Evolutionary conservation across 2,888 invertebrate genomes (phyloP), one percentile per base, ranked within the genome.

Genomic region (Microplitis manilae): DNA sequence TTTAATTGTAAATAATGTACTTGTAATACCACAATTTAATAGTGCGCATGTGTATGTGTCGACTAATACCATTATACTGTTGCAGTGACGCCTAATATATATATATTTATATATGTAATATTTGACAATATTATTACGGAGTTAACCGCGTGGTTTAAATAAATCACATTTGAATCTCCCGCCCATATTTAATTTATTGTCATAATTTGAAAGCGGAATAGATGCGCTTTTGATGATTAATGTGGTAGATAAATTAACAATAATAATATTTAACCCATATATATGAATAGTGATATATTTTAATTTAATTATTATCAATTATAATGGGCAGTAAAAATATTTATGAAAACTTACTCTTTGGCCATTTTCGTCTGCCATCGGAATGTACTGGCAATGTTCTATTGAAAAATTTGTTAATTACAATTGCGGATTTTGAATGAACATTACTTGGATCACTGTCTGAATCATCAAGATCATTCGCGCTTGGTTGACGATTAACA

Each of bases 351-450:
- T 92, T 90, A 92, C 92, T 88, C 87, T 87, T 92, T 59, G 91
- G 90, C 82, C 89, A 90, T 78, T 90, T 87, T 38, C 89, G 85
- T 76, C 88, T 87, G 20, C 89, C 90, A 60, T 87, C 85, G 1
- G 87, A 83, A 61, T 90, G 88, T 65, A 91, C 87, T 72, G 90
- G 90, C 73, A 92, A 87, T 79, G 91, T 90, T 65, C 90, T 89
- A 82, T 90, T 91, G 83, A 92, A 88, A 79, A 92, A 90, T 79
- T 90, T 88, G 83, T 89, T 89, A 67, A 89, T 85, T 83, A 90
- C 86, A 85, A 89, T 80, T 85, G 91, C 81, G 79, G 91, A 88
- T 85, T 91, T 82, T 88, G 90, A 86, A 90, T 75, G 86, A 89
- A 80, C 87, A 87, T 87, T 80, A 88, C 90, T 80, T 83, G 87